These are phyloP conservation scores for Uropetala carovei DNA, from an alignment of 2,888 invertebrate genomes.

Conservation along the genomic window DNA sequence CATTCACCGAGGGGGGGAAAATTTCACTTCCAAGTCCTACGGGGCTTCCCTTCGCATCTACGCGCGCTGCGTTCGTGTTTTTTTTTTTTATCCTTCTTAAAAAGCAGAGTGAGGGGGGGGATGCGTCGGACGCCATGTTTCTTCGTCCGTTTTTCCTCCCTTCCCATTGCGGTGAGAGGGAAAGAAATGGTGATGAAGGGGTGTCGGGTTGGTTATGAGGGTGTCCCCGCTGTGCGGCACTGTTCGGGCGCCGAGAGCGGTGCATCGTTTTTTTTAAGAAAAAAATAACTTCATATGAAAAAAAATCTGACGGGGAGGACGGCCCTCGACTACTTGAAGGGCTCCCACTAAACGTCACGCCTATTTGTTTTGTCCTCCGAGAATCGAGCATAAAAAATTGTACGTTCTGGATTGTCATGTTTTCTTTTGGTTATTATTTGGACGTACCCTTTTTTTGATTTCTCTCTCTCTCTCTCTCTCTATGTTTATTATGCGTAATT, in stretches of 20 bases:
- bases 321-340: slow-evolving; percentile 40
- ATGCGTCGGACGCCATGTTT: slow-evolving; percentile 28
- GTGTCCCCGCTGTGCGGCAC: slow-evolving; percentile 42
- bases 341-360: not conserved
- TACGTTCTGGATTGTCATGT: not conserved
- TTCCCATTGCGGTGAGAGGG: not conserved
- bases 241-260: not conserved
- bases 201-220: slow-evolving; percentile 36
- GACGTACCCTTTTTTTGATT: not conserved
- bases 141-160: not conserved
- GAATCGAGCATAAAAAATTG: not conserved
- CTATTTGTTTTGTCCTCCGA: slow-evolving; percentile 27
- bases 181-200: slow-evolving; percentile 43
- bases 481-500: slow-evolving; percentile 1
- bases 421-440: not conserved
- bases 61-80: slow-evolving; percentile 1
- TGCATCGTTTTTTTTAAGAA: slow-evolving; percentile 2
- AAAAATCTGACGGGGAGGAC: not conserved
- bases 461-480: slow-evolving; percentile 17
- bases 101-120: not conserved
- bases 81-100: not conserved
- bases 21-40: not conserved
- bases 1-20: slow-evolving; percentile 16
- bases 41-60: slow-evolving; percentile 10
- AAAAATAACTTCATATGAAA: not conserved